phyloP scores from a whole-genome alignment of 2,888 invertebrate genomes.

The Tetranychus piercei region DNA sequence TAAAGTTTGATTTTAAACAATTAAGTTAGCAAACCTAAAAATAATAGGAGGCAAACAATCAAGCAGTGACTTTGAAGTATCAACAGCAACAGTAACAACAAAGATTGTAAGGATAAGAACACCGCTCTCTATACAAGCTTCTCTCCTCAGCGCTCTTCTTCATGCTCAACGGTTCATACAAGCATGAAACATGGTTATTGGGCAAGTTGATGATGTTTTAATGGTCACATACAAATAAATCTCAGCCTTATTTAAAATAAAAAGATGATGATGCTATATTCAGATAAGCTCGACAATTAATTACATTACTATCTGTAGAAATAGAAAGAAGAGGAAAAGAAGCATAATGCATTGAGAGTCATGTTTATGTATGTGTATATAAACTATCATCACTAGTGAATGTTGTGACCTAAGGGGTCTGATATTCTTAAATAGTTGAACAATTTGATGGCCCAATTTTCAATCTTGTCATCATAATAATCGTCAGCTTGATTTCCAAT shows the following conservation, averaged over 20 bases:
- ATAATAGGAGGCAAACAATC: background rate
- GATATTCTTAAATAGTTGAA: background rate
- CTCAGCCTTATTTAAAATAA: background rate
- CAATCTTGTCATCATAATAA: background rate
- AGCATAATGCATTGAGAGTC: background rate
- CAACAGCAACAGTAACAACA: background rate
- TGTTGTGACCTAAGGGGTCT: background rate
- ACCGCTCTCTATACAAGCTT: background rate
- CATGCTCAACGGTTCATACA: background rate
- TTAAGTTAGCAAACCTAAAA: background rate
- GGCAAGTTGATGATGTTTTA: background rate
- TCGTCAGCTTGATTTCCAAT: background rate
- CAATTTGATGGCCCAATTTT: constrained; percentile 1
- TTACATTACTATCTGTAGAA: background rate
- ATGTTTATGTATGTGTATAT: background rate
- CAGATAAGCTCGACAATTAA: background rate
- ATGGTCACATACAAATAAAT: background rate
- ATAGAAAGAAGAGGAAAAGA: background rate
- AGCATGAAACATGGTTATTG: no score
- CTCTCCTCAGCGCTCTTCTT: background rate
- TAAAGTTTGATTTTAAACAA: background rate
- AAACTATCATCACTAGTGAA: background rate
- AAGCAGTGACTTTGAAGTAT: no score
- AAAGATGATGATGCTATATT: background rate
- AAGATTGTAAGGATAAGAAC: background rate